Evolutionary conservation across 92 coral and sea anemone species (phyloP), one percentile per base, ranked within the genome.

Genomic region (Zoanthus solanderi): DNA sequence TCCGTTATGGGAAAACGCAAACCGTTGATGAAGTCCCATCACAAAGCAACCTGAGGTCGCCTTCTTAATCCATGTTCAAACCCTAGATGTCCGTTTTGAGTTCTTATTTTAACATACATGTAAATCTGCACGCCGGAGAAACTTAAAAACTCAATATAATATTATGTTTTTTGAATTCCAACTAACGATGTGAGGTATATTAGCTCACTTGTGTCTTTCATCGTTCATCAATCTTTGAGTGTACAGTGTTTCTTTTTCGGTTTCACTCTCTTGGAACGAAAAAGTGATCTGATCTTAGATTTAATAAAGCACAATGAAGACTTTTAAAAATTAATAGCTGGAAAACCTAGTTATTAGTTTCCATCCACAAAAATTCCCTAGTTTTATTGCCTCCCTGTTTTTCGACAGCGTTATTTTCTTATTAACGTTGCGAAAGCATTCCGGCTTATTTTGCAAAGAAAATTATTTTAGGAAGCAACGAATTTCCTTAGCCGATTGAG

Each of bases 391-490:
- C 60, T 67, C 61, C 85, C 75, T 14, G 67, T 66, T 69, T 46
- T 48, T 65, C 60, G 85, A 81, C 85, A 66, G 85, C 30, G 69
- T 63, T 9, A 37, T 79, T 79, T 60, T 60, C 57, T 61, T 79
- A 72, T 44, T 81, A 81, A 81, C 44, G 34, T 80, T 69, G 63
- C 18, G 58, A 72, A 48, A 65, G 18, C 68, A 54, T 63, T 80
- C 74, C 56, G 16, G 15, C 84, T 13, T 34, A 56, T 57, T 37
- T 79, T 48, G 56, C 84, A 14, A 42, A 7, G 31, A 63, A 67
- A 47, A 42, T 81, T 44, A 46, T 81, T 66, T 81, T 46, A 81
- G 85, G 85, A 81, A 81, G 67, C 85, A 81, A 65, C 61, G 65
- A 65, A 67, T 81, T 66, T 81, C 75, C 75, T 66, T 67, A 60